phyloP scores from a whole-genome alignment of 2,113 vertebrate genomes.

The Callithrix jacchus region DNA sequence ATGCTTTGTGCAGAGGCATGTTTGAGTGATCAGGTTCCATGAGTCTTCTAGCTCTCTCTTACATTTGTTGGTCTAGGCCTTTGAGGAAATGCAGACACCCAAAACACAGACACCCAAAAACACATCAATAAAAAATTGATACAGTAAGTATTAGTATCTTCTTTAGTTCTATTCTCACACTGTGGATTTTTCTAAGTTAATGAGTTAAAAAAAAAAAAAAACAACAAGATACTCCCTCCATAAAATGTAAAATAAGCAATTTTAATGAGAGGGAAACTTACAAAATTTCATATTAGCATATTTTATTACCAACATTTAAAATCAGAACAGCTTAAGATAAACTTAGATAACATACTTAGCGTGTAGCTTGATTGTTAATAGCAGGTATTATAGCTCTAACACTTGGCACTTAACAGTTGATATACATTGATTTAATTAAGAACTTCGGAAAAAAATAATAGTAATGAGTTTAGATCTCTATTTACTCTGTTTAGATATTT shows the following conservation, averaged over 20 bases:
- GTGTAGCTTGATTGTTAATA: not conserved
- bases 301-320: not conserved
- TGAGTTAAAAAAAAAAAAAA: not conserved
- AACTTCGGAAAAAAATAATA: not conserved
- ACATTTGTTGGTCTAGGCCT: not conserved
- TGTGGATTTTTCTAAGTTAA: not conserved
- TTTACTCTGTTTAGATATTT: not conserved
- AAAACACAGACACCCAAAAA: too few species aligned
- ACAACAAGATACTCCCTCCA: not conserved
- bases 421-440: not conserved
- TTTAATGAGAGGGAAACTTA: not conserved
- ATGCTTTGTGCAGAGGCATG: too few species aligned
- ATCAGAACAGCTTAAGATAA: not conserved
- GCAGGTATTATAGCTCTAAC: not conserved
- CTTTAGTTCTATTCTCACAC: not conserved
- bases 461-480: not conserved
- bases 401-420: not conserved
- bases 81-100: not conserved
- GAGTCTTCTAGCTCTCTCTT: not conserved
- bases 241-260: not conserved
- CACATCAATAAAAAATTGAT: not conserved
- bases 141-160: not conserved
- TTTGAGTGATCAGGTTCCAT: not conserved
- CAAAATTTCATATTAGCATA: not conserved
- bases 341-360: not conserved